A percentile compares a stretch with the other conserved stretches of the same genome.
These are phyloP conservation scores for Neodiprion fabricii DNA, from an alignment of 1,140 invertebrate species.

Conservation along the genomic window DNA sequence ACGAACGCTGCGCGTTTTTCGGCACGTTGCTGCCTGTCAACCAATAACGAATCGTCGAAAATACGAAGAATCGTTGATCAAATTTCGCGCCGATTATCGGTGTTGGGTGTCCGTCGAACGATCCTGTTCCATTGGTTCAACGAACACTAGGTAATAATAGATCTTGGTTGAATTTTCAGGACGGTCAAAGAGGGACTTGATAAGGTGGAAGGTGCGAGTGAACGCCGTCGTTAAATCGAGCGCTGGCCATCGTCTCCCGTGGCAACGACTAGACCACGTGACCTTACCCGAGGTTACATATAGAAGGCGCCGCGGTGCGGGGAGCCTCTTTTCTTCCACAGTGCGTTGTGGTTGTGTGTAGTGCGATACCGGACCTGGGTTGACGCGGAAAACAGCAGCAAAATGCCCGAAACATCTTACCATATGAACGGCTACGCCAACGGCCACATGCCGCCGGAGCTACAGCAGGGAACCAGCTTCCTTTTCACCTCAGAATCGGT, in stretches of 20 bases:
- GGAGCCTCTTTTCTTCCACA: conserved; percentile 55
- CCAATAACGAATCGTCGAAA: no score
- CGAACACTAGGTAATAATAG: neutral
- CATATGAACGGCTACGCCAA: conserved; percentile 78
- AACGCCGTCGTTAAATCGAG: neutral
- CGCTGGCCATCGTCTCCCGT: conserved; percentile 14
- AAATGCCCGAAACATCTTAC: conserved; percentile 76
- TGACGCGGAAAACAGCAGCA: conserved; percentile 36
- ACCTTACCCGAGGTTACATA: conserved; percentile 52
- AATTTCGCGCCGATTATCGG: conserved; percentile 33
- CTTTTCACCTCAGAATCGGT: conserved; percentile 99
- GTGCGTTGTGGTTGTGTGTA: conserved; percentile 36
- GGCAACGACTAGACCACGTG: conserved; percentile 33
- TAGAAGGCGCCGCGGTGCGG: conserved; percentile 37
- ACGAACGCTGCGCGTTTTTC: no score
- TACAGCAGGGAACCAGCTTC: conserved; percentile 87
- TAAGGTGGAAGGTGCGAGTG: neutral
- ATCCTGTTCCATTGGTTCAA: neutral
- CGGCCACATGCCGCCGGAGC: conserved; percentile 74
- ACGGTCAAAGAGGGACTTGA: neutral
- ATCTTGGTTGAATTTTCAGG: neutral
- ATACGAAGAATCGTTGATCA: neutral
- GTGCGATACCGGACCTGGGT: neutral
- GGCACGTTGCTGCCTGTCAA: no score
- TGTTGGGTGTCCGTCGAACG: no score